These are phyloP conservation scores for Helleia helle DNA, from an alignment of 2,888 invertebrate species.

Conservation along the genomic window DNA sequence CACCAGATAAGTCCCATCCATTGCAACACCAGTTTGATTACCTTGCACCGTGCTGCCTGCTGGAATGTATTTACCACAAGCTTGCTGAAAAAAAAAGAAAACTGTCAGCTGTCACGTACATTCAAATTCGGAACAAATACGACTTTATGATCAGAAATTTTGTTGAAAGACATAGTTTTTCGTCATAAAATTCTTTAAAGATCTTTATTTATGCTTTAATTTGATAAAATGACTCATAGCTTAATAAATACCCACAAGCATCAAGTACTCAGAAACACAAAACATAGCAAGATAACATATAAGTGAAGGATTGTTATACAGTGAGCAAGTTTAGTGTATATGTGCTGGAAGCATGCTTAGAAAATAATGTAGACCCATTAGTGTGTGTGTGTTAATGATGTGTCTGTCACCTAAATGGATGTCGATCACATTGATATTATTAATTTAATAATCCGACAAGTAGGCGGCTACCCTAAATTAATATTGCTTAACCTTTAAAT, in stretches of 20 bases:
- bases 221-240: too few relatives aligned
- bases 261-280: constrained; percentile 12
- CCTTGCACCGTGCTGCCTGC: constrained; percentile 86
- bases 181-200: too few relatives aligned
- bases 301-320: constrained; percentile 13
- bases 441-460: neutral
- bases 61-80: constrained; percentile 91
- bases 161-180: too few relatives aligned
- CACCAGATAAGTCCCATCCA: constrained; percentile 89
- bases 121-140: neutral
- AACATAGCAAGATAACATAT: constrained; percentile 15
- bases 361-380: constrained; percentile 53
- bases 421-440: constrained; percentile 15
- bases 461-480: too few relatives aligned
- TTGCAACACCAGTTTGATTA: constrained; percentile 85
- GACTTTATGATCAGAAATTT: too few relatives aligned
- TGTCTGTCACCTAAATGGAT: constrained; percentile 20
- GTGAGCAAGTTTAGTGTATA: constrained; percentile 20
- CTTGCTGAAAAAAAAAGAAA: constrained; percentile 75
- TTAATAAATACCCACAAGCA: constrained; percentile 5
- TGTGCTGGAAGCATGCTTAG: constrained; percentile 22
- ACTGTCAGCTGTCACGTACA: neutral
- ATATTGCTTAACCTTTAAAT: too few relatives aligned
- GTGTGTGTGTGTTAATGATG: constrained; percentile 44
- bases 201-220: too few relatives aligned